A percentile compares a stretch with the other conserved stretches of the same genome.
These are phyloP conservation scores for Drosophila nigricruria DNA, from an alignment of 2,888 invertebrate genomes.

Conservation along the genomic window DNA sequence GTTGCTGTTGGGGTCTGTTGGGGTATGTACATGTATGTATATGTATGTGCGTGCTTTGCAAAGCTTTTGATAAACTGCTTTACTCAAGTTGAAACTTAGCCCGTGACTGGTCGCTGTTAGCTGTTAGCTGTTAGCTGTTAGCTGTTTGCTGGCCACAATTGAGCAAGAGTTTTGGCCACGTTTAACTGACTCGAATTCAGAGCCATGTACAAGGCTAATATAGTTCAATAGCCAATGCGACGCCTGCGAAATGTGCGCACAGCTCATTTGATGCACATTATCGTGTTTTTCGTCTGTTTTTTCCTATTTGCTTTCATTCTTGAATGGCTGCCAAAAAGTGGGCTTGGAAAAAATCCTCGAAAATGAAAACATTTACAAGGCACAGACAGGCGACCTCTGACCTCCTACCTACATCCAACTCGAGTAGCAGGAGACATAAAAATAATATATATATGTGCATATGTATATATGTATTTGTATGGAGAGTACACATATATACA, in stretches of 20 bases:
- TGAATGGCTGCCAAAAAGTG: conserved; percentile 67
- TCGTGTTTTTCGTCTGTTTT: conserved; percentile 61
- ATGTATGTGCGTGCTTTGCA: conserved; percentile 56
- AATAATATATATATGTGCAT: not conserved
- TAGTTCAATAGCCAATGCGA: conserved; percentile 78
- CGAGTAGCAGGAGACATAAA: not conserved
- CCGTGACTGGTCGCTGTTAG: conserved; percentile 2
- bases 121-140: conserved; percentile 15
- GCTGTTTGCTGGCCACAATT: conserved; percentile 20
- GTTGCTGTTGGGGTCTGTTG: conserved; percentile 3
- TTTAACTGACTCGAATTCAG: conserved; percentile 23
- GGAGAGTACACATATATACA: too few relatives aligned
- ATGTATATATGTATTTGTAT: not conserved
- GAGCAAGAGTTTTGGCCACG: conserved; percentile 18
- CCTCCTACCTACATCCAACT: not conserved
- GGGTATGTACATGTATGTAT: too few relatives aligned
- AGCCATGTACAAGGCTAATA: conserved; percentile 65
- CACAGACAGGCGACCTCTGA: conserved; percentile 45
- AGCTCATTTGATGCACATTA: conserved; percentile 81
- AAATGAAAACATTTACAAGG: conserved; percentile 77
- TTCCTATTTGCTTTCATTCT: conserved; percentile 36
- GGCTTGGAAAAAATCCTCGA: conserved; percentile 32
- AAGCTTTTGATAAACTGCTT: conserved; percentile 77
- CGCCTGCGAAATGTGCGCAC: conserved; percentile 78
- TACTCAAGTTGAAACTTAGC: conserved; percentile 35